A percentile compares a stretch with the other conserved stretches of the same genome.
These are phyloP conservation scores for Diaphora mendica DNA, from an alignment of 2,888 invertebrate species.

Conservation along the genomic window DNA sequence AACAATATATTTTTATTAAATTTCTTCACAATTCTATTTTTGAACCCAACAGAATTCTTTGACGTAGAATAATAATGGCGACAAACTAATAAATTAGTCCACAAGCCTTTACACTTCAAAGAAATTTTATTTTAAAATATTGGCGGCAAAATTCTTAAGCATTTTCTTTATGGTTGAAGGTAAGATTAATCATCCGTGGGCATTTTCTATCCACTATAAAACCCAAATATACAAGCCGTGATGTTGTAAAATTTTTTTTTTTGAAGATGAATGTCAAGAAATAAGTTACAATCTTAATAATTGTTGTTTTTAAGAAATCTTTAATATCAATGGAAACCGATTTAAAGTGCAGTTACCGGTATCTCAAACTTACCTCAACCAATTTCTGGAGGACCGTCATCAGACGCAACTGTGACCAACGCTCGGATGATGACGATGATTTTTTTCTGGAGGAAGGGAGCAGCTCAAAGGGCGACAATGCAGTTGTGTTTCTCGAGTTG, in stretches of 20 bases:
- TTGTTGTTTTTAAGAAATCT: no score
- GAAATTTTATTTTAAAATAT: not conserved
- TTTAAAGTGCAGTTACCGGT: no score
- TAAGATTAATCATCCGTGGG: not conserved
- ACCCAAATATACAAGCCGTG: not conserved
- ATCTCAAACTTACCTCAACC: no score
- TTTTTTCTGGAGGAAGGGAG: no score
- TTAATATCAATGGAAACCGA: no score
- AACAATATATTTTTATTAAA: not conserved
- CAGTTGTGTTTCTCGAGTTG: no score
- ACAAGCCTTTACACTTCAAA: not conserved
- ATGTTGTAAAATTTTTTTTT: not conserved
- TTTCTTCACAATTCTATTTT: not conserved
- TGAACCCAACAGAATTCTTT: not conserved
- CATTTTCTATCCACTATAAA: not conserved
- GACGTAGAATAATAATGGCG: not conserved
- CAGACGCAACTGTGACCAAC: no score
- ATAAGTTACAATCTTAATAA: not conserved
- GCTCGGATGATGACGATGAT: no score
- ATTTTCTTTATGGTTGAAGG: not conserved
- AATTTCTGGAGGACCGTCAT: no score
- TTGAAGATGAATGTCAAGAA: not conserved
- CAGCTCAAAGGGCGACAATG: no score
- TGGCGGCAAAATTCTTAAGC: not conserved
- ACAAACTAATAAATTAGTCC: constrained; percentile 1